These are phyloP conservation scores for Poeciliopsis gracilis DNA, from an alignment of 2,797 vertebrate genomes.

Conservation along the genomic window DNA sequence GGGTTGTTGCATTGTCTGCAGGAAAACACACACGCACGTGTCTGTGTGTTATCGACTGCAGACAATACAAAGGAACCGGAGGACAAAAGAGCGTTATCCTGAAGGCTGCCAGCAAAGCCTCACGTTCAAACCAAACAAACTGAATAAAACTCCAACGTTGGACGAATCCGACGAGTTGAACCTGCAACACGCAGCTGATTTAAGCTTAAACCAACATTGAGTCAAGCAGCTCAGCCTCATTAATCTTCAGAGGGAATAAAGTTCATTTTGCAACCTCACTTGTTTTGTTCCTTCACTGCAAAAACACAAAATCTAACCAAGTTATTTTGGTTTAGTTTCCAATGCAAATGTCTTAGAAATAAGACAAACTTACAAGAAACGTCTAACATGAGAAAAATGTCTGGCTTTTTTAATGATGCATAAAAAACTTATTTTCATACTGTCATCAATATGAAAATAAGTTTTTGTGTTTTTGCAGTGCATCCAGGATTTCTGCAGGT, in stretches of 20 bases:
- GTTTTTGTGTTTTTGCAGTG: no score
- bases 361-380: no score
- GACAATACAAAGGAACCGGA: constrained; percentile 78
- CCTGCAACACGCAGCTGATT: constrained; percentile 27
- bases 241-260: constrained; percentile 33
- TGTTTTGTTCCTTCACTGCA: constrained; percentile 5
- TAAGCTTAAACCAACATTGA: constrained; percentile 18
- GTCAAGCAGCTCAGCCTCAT: constrained; percentile 29
- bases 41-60: constrained; percentile 73
- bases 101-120: constrained; percentile 35
- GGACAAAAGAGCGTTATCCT: constrained; percentile 73
- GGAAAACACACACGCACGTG: constrained; percentile 53
- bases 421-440: no score
- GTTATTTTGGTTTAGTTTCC: no score
- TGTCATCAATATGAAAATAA: no score
- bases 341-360: no score
- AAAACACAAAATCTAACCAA: no score
- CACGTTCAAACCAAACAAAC: constrained; percentile 19
- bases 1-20: constrained; percentile 66
- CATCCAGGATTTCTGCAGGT: no score
- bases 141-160: constrained; percentile 1
- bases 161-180: not conserved
- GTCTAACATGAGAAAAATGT: no score
- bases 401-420: no score
- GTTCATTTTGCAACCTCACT: constrained; percentile 26